A percentile compares a stretch with the other conserved stretches of the same genome.
Evolutionary conservation across 2,797 vertebrate species (phyloP).

Genomic region (Manis pentadactyla): DNA sequence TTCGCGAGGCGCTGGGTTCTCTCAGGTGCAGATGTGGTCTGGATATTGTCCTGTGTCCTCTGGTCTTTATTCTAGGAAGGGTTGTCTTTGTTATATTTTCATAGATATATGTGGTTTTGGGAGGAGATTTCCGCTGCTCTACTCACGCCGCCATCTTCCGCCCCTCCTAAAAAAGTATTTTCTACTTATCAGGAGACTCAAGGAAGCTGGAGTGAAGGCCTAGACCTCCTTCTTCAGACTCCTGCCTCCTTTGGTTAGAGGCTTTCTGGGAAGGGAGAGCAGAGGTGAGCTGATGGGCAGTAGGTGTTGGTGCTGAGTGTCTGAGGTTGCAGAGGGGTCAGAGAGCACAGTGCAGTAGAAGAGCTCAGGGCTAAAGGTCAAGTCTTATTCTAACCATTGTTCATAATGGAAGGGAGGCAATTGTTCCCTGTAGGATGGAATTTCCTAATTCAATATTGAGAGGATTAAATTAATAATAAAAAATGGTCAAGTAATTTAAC

Average conservation of each 20-base stretch:
- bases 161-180: constrained; percentile 3
- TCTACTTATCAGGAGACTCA: neutral
- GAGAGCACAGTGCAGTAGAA: neutral
- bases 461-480: neutral
- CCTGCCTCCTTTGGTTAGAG: neutral
- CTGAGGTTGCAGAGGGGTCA: neutral
- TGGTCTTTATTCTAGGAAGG: no score
- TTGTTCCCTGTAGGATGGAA: neutral
- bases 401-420: neutral
- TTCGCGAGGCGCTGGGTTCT: no score
- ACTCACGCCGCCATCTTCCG: no score
- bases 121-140: no score
- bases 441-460: neutral
- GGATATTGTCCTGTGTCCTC: no score
- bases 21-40: no score
- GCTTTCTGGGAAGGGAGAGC: neutral
- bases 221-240: neutral
- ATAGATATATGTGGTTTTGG: no score
- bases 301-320: neutral
- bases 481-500: neutral
- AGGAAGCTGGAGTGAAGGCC: neutral
- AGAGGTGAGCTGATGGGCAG: neutral
- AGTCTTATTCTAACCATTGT: neutral
- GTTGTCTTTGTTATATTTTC: no score
- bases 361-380: neutral